Conservation (phyloP, 2,797 vertebrate genomes). For the Petrocephalus schoutedeni region DNA sequence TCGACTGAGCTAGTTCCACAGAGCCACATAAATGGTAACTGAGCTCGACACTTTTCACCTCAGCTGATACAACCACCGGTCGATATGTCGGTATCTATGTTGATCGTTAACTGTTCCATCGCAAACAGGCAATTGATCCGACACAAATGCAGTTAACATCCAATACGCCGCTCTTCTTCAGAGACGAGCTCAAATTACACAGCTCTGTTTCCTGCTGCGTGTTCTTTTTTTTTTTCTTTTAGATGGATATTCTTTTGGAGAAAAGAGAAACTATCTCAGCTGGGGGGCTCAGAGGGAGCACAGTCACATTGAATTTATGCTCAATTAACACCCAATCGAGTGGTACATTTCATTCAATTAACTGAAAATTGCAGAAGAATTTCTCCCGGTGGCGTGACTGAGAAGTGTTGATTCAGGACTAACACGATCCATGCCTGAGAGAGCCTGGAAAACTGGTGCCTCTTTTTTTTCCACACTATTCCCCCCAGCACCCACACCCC, state of each 20-base stretch:
- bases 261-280: constrained; percentile 3
- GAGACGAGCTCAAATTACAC: not conserved
- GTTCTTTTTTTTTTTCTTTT: not conserved
- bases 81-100: not conserved
- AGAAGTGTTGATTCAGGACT: constrained; percentile 21
- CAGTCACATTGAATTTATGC: not conserved
- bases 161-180: not conserved
- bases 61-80: not conserved
- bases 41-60: not conserved
- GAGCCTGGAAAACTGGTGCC: not conserved
- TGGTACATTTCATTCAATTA: constrained; percentile 16
- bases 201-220: not conserved
- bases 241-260: not conserved
- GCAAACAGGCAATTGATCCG: not conserved
- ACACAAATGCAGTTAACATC: not conserved
- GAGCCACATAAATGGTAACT: not conserved
- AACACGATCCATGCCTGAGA: constrained; percentile 3
- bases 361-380: constrained; percentile 17
- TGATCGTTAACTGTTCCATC: not conserved
- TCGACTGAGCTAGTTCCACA: not conserved
- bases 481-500: no score
- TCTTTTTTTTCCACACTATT: not conserved
- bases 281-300: not conserved
- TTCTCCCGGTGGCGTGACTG: constrained; percentile 8
- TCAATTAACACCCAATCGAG: constrained; percentile 18